These are phyloP conservation scores for Drosophila sulfurigaster DNA, from an alignment of 1,140 invertebrate species.

Conservation along the genomic window DNA sequence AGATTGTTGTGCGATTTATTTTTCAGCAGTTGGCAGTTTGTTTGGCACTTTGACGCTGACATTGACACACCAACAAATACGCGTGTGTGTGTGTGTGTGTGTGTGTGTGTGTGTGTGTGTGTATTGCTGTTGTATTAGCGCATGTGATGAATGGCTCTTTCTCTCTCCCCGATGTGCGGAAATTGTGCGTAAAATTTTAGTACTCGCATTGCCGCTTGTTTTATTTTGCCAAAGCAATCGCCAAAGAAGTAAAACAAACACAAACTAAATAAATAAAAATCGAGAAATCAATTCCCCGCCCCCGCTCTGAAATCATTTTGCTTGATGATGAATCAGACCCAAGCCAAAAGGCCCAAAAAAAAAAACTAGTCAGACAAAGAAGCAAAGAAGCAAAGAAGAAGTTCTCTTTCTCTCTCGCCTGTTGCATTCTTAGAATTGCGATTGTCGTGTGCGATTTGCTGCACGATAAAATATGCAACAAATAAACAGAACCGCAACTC, in stretches of 20 bases:
- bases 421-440: conserved; percentile 10
- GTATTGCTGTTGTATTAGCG: conserved; percentile 38
- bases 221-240: conserved; percentile 28
- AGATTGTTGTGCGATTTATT: conserved; percentile 47
- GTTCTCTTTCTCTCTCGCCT: conserved; percentile 10
- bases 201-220: conserved; percentile 34
- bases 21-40: conserved; percentile 45
- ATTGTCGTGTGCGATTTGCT: conserved; percentile 52
- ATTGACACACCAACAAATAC: conserved; percentile 39
- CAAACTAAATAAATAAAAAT: conserved; percentile 37
- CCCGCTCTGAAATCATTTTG: too few species aligned
- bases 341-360: background rate
- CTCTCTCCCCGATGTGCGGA: conserved; percentile 7
- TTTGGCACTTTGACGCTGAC: conserved; percentile 45
- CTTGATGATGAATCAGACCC: conserved; percentile 37
- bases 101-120: background rate
- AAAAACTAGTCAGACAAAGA: conserved; percentile 3
- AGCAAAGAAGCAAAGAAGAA: conserved; percentile 9
- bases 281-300: conserved; percentile 10
- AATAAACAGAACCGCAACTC: conserved; percentile 59
- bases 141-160: conserved; percentile 42
- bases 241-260: conserved; percentile 34
- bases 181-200: conserved; percentile 56
- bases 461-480: conserved; percentile 69
- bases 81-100: too few species aligned